Evolutionary conservation across 2,888 invertebrate genomes (phyloP), one percentile per base, ranked within the genome.

Genomic region (Pedicia rivosa): DNA sequence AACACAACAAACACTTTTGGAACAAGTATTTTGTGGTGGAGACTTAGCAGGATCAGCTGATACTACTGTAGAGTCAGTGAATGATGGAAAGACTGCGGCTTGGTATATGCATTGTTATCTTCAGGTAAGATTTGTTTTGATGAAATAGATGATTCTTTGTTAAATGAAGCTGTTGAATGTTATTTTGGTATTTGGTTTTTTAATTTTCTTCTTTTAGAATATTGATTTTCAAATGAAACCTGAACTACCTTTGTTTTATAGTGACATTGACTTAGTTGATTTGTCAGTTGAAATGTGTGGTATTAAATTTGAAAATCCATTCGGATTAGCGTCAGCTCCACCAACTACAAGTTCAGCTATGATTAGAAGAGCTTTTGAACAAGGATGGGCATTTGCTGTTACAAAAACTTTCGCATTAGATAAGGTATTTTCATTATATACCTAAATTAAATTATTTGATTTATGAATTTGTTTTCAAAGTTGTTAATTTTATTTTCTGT

Each of bases 11-110:
- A 78, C 80, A 12, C 78, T 74, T 32, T 72, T 77, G 43, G 69
- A 76, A 0, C 72, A 74, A 48, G 83, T 95, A 8, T 98, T 91
- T 62, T 76, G 87, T 47, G 97, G 97, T 2, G 97, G 97, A 1
- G 97, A 98, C 60, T 56, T 95, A 29, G 94, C 88, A 0, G 95
- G 95, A 1, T 72, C 84, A 25, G 84, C 95, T 0, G 91, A 95
- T 61, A 98, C 97, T 1, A 97, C 97, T 0, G 97, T 98, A 0
- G 98, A 98, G 60, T 83, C 94, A 0, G 94, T 92, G 1, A 98
- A 98, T 54, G 98, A 98, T 61, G 98, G 98, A 22, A 98, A 98
- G 66, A 86, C 81, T 1, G 94, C 94, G 0, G 87, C 94, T 3
- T 95, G 92, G 94, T 72, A 71, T 49, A 92, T 98, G 51, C 97